Base-by-base conservation (phyloP, 2,113 vertebrate genomes). In the Orientallactaga bullata region DNA sequence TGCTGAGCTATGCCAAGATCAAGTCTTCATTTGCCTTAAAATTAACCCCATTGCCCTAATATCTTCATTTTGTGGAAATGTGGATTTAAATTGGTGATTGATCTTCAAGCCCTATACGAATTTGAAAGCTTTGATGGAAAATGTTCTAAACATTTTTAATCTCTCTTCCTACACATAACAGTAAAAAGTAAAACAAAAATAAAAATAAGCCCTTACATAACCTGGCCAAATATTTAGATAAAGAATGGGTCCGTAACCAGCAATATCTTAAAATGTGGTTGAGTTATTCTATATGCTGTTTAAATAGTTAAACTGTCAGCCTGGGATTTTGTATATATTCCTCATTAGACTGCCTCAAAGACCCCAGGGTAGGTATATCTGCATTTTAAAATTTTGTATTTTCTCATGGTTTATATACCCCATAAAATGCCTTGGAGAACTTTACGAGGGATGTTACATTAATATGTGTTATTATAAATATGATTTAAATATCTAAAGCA, bases 381-480 rank as follows among this genome's bases (percentile, higher is more conserved):
- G 96, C 97, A 98, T 98, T 97, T 97, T 97, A 97, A 97, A 97
- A 98, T 98, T 98, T 98, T 97, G 97, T 96, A 93, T 97, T 98
- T 98, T 98, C 94, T 96, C 89, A 88, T 98, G 97, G 94, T 98
- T 98, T 98, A 98, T 98, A 97, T 94, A 12, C 89, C 97, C 95
- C 97, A 97, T 98, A 98, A 98, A 98, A 98, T 18, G 98, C 97
- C 94, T 96, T 96, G 97, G 97, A 98, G 97, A 98, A 98, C 96
- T 98, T 98, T 98, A 98, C 95, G 98, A 96, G 97, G 96, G 97
- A 98, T 97, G 97, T 95, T 98, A 97, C 95, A 95, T 98, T 98
- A 98, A 98, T 98, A 97, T 98, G 98, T 98, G 98, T 97, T 98
- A 98, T 98, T 98, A 98, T 98, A 98, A 98, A 98, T 98, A 98